phyloP scores from a whole-genome alignment of 2,113 vertebrate genomes.

The Carassius gibelio region DNA sequence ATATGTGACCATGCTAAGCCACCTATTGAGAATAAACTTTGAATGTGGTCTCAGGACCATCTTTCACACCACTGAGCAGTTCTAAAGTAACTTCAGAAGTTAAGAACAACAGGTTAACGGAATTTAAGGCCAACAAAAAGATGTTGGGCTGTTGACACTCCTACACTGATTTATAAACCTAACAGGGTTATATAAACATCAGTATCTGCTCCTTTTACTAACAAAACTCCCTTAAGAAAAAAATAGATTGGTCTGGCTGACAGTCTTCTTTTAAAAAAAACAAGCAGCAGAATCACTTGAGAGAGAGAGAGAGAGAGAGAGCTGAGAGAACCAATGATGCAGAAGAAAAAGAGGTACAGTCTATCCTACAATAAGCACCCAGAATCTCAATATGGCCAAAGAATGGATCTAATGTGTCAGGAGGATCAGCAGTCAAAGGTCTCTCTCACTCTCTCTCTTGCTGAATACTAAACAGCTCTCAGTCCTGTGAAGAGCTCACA shows the following conservation, averaged over 20 bases:
- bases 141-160: neutral
- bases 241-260: neutral
- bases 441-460: slow-evolving; percentile 22
- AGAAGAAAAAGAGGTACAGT: slow-evolving; percentile 35
- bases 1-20: neutral
- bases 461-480: slow-evolving; percentile 52
- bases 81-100: neutral
- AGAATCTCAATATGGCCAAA: slow-evolving; percentile 35
- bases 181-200: neutral
- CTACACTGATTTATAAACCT: neutral
- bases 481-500: slow-evolving; percentile 39
- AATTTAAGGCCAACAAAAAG: neutral
- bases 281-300: slow-evolving; percentile 3
- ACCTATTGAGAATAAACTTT: neutral
- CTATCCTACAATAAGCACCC: slow-evolving; percentile 33
- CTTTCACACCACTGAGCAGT: neutral
- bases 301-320: slow-evolving; percentile 3
- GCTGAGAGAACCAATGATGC: slow-evolving; percentile 3
- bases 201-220: neutral
- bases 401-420: slow-evolving; percentile 27
- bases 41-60: neutral
- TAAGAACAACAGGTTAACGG: neutral
- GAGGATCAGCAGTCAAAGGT: slow-evolving; percentile 40
- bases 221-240: neutral
- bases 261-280: neutral